Evolutionary conservation across 2,113 vertebrate genomes (phyloP).

Genomic region (Scolopax mira): DNA sequence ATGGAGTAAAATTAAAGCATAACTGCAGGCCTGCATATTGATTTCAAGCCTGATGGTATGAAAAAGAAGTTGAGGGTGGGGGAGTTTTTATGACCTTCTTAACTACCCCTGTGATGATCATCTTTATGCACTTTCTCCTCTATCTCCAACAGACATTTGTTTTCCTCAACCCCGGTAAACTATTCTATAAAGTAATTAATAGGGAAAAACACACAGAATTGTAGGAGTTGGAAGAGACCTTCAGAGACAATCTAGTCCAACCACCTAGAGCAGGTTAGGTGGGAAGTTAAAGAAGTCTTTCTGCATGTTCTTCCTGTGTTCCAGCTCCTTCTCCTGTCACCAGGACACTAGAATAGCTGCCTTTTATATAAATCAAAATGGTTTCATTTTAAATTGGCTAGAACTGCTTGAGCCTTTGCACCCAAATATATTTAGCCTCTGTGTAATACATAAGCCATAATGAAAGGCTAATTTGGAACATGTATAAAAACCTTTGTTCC

Average conservation of each 20-base stretch:
- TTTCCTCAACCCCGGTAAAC: neutral
- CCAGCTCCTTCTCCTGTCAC: no score
- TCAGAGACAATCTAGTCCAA: no score
- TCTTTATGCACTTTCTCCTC: neutral
- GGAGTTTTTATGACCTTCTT: neutral
- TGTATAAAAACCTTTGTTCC: rapidly evolving
- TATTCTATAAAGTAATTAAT: neutral
- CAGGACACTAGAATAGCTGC: neutral
- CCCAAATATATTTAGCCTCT: neutral
- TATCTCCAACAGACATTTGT: neutral
- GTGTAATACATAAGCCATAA: neutral
- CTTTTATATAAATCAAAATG: neutral
- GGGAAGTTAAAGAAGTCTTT: no score
- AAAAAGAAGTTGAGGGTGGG: neutral
- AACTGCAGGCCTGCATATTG: neutral
- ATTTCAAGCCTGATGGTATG: neutral
- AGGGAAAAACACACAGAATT: neutral
- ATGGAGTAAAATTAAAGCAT: neutral
- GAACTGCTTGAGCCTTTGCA: neutral
- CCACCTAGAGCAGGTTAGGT: no score
- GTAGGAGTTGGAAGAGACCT: no score
- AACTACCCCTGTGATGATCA: neutral
- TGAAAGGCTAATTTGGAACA: neutral
- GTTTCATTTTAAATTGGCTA: neutral
- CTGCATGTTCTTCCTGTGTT: no score